Conservation (phyloP, 1,140 invertebrate species). For the Meloidogyne chitwoodi region DNA sequence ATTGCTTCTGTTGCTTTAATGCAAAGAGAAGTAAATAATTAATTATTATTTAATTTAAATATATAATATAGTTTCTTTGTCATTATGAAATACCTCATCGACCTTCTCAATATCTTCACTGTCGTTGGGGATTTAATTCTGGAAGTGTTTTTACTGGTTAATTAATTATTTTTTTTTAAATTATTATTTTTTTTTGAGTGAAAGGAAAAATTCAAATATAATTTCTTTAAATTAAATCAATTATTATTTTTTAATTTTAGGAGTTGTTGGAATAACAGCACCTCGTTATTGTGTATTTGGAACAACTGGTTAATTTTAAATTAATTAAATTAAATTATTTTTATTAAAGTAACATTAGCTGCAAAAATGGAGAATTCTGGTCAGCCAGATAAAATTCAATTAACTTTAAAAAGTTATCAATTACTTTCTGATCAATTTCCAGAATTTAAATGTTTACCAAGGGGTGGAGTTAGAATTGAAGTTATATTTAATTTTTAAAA, state of each 20-base stretch:
- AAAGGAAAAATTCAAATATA: background rate
- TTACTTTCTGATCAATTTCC: conserved; percentile 41
- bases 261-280: conserved; percentile 45
- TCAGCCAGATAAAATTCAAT: conserved; percentile 43
- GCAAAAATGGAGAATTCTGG: conserved; percentile 52
- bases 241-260: too few species aligned
- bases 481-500: conserved; percentile 8
- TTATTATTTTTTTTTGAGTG: background rate
- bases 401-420: conserved; percentile 45
- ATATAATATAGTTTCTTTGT: conserved; percentile 34
- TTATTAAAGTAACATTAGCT: conserved; percentile 29
- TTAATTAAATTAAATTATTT: background rate
- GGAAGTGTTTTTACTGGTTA: conserved; percentile 43
- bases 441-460: conserved; percentile 36
- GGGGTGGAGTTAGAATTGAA: conserved; percentile 36
- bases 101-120: conserved; percentile 41
- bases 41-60: background rate
- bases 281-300: conserved; percentile 50
- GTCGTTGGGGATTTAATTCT: conserved; percentile 49
- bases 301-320: conserved; percentile 21
- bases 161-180: background rate
- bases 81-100: conserved; percentile 45
- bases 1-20: conserved; percentile 45
- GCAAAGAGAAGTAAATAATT: conserved; percentile 36
- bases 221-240: too few species aligned